Evolutionary conservation across 2,888 invertebrate species (phyloP).

Genomic region (Himalopsyche japonica): DNA sequence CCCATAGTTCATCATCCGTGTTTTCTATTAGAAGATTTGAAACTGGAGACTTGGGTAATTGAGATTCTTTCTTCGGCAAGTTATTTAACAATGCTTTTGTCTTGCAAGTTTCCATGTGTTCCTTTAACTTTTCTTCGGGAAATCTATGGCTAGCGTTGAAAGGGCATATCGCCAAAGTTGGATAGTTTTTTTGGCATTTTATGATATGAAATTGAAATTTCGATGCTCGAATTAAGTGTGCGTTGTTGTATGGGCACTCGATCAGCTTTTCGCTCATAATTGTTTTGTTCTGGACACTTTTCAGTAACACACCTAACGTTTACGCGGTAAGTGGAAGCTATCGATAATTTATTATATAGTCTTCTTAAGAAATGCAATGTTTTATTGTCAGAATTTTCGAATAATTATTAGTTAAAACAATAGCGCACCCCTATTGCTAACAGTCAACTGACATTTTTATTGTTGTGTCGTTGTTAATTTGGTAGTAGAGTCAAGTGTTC

Average conservation of each 20-base stretch:
- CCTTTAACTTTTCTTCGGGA: background rate
- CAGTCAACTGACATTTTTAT: too few species aligned
- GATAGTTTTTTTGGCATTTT: slow-evolving; percentile 58
- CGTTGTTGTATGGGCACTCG: slow-evolving; percentile 60
- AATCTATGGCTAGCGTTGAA: slow-evolving; percentile 51
- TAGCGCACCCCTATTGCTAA: too few species aligned
- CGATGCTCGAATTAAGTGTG: slow-evolving; percentile 56
- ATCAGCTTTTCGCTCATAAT: background rate
- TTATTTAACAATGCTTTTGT: background rate
- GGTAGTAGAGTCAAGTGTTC: too few species aligned
- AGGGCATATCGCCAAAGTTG: slow-evolving; percentile 55
- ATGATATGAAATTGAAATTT: slow-evolving; percentile 60
- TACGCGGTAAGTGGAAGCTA: too few species aligned
- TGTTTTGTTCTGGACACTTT: background rate
- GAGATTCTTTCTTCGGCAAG: background rate
- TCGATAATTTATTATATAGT: too few species aligned
- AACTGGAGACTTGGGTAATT: background rate
- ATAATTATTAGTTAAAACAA: too few species aligned
- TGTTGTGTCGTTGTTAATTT: too few species aligned
- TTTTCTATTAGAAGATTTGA: background rate
- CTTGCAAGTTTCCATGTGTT: slow-evolving; percentile 7
- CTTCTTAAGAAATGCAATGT: too few species aligned
- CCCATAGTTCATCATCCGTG: background rate
- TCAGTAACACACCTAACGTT: too few species aligned
- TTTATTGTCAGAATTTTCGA: too few species aligned